These are phyloP conservation scores for Phaenicophaeus curvirostris DNA, from an alignment of 2,797 vertebrate species.

Conservation along the genomic window DNA sequence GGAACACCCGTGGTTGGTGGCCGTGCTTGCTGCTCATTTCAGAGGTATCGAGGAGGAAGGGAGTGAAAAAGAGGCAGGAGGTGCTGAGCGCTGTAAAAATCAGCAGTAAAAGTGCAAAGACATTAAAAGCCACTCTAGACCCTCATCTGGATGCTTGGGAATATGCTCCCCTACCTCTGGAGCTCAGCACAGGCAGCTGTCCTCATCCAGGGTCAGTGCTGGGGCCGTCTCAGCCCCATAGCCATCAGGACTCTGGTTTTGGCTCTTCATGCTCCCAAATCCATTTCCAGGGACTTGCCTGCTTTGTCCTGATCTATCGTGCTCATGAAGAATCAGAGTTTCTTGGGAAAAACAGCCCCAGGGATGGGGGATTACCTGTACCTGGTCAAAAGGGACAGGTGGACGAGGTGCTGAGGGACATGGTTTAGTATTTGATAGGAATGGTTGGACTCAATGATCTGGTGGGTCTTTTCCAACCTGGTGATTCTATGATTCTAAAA, in stretches of 20 bases:
- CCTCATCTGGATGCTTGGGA: background rate
- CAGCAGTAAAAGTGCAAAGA: background rate
- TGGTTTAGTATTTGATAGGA: too few species aligned
- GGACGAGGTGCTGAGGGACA: too few species aligned
- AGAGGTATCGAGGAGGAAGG: background rate
- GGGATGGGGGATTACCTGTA: background rate
- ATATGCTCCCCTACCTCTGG: background rate
- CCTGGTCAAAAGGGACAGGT: too few species aligned
- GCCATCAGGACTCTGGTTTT: background rate
- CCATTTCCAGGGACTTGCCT: background rate
- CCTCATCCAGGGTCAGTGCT: background rate
- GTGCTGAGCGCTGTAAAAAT: rapidly evolving
- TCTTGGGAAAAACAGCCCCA: background rate
- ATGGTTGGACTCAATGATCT: too few species aligned
- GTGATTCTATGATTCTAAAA: too few species aligned
- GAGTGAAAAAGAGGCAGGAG: background rate
- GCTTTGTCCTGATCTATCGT: rapidly evolving
- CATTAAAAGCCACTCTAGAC: background rate
- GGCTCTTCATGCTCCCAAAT: background rate
- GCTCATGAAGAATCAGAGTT: background rate
- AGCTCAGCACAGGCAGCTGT: background rate
- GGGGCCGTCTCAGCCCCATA: background rate
- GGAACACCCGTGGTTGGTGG: rapidly evolving
- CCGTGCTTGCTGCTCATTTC: rapidly evolving
- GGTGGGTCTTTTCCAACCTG: too few species aligned